Evolutionary conservation across 2,888 invertebrate species (phyloP).

Genomic region (Xanthia togata): DNA sequence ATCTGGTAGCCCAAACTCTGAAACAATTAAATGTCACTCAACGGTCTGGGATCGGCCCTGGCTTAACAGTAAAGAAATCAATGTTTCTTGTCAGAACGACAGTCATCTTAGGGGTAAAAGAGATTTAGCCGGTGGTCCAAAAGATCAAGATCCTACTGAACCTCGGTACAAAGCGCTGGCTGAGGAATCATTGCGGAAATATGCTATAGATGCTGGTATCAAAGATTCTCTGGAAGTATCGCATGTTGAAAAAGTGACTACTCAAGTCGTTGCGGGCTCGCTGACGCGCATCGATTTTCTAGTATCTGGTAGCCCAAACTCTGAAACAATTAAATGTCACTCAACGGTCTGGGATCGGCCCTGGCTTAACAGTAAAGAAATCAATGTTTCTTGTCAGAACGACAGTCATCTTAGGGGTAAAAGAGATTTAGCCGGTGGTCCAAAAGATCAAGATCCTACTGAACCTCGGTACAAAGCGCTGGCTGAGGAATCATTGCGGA

Average conservation of each 20-base stretch:
- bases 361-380: constrained; percentile 60
- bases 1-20: too few species aligned
- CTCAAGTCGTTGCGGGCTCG: constrained; percentile 69
- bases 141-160: background rate
- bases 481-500: constrained; percentile 68
- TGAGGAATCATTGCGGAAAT: constrained; percentile 41
- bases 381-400: constrained; percentile 61
- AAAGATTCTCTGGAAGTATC: constrained; percentile 43
- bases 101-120: constrained; percentile 4
- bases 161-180: constrained; percentile 23
- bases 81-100: too few species aligned
- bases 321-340: constrained; percentile 45
- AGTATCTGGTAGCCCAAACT: constrained; percentile 14
- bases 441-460: constrained; percentile 51
- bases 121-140: background rate
- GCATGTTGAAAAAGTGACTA: constrained; percentile 59
- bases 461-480: constrained; percentile 61
- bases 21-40: too few species aligned
- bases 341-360: constrained; percentile 61
- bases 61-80: too few species aligned
- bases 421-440: constrained; percentile 51
- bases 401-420: constrained; percentile 39
- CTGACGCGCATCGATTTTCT: constrained; percentile 62
- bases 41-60: too few species aligned
- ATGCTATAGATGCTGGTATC: constrained; percentile 8